Conservation (phyloP, 2,888 invertebrate species). For the Ctenicera cuprea region DNA sequence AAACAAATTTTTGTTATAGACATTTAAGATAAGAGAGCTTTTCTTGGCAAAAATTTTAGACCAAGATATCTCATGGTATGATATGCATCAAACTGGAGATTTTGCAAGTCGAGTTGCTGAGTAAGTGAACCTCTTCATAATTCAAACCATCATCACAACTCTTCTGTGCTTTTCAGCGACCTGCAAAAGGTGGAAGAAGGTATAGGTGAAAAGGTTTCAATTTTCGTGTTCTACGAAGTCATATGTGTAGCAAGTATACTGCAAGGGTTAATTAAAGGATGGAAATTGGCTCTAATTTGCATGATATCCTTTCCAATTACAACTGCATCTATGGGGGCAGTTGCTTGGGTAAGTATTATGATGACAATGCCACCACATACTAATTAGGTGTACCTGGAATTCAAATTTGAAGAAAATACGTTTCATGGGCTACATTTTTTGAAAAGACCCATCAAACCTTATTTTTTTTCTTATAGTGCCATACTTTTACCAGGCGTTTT, state of each 20-base stretch:
- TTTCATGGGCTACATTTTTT: neutral
- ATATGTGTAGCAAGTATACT: slow-evolving; percentile 81
- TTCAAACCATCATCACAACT: slow-evolving; percentile 67
- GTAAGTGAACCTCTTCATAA: slow-evolving; percentile 71
- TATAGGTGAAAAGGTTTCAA: slow-evolving; percentile 87
- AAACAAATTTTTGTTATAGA: slow-evolving; percentile 69
- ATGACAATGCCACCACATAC: neutral
- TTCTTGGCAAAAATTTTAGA: slow-evolving; percentile 81
- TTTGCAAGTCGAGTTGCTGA: slow-evolving; percentile 85
- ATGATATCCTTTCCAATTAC: slow-evolving; percentile 83
- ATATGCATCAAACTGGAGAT: slow-evolving; percentile 82
- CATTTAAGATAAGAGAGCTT: slow-evolving; percentile 78
- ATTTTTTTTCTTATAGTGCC: too few relatives aligned
- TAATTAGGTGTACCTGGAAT: neutral
- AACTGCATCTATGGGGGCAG: slow-evolving; percentile 78
- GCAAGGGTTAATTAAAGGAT: slow-evolving; percentile 84
- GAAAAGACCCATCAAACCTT: too few relatives aligned
- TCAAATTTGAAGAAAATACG: neutral
- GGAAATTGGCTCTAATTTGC: slow-evolving; percentile 87
- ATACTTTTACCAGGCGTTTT: too few relatives aligned
- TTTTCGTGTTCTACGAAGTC: slow-evolving; percentile 82
- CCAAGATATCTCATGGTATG: slow-evolving; percentile 86
- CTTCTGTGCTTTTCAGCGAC: slow-evolving; percentile 78
- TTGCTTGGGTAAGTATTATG: slow-evolving; percentile 75
- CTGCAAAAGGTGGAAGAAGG: slow-evolving; percentile 87